Percentiles rank a stretch among this genome's conserved stretches.
These are phyloP conservation scores for Sebastolobus altivelis DNA, from an alignment of 2,797 vertebrate species.

Conservation along the genomic window DNA sequence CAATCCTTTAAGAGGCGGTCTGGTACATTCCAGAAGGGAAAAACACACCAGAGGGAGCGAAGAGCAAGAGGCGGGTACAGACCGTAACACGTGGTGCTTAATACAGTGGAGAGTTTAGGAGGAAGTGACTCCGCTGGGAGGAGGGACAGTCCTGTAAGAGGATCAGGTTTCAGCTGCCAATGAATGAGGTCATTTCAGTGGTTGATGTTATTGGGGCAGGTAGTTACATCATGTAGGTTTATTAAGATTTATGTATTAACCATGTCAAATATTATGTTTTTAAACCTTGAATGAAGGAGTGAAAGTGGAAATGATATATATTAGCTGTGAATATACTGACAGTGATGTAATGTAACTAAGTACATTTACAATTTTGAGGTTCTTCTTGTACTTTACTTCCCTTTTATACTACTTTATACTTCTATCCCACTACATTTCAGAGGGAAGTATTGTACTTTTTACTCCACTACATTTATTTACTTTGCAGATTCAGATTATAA, in stretches of 20 bases:
- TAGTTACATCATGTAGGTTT: slow-evolving; percentile 63
- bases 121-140: slow-evolving; percentile 57
- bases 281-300: neutral
- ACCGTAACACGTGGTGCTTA: slow-evolving; percentile 14
- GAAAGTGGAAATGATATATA: neutral
- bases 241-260: neutral
- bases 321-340: neutral
- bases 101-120: slow-evolving; percentile 27
- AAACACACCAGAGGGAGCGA: slow-evolving; percentile 63
- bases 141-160: slow-evolving; percentile 66
- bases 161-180: slow-evolving; percentile 67
- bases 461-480: neutral
- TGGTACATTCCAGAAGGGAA: slow-evolving; percentile 74
- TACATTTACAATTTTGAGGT: neutral
- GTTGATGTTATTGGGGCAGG: slow-evolving; percentile 60
- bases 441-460: neutral
- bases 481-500: neutral
- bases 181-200: slow-evolving; percentile 61
- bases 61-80: slow-evolving; percentile 37
- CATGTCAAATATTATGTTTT: neutral
- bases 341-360: neutral
- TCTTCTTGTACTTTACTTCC: neutral
- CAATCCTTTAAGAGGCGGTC: slow-evolving; percentile 32
- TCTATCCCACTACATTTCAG: neutral
- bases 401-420: neutral